Percentiles rank a stretch among this genome's conserved stretches.
Conservation (phyloP, 2,113 vertebrate genomes). For the Colinus virginianus region DNA sequence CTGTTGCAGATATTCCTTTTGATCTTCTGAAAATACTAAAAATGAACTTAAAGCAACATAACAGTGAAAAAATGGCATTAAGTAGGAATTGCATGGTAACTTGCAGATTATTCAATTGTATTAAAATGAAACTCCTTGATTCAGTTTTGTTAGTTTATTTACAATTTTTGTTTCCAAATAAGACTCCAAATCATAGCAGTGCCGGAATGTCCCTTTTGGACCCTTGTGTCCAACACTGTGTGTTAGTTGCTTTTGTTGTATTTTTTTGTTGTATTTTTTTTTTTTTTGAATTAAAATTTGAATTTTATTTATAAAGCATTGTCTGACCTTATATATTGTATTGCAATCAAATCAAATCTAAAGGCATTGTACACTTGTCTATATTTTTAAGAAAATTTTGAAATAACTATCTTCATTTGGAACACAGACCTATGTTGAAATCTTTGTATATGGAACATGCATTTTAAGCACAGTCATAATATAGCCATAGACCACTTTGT, state of each 20-base stretch:
- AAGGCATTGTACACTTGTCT: not conserved
- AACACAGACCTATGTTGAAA: not conserved
- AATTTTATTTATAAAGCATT: not conserved
- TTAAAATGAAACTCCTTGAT: not conserved
- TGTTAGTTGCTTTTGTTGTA: not conserved
- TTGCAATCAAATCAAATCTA: not conserved
- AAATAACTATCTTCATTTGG: not conserved
- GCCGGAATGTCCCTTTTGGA: not conserved
- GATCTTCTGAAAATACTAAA: not conserved
- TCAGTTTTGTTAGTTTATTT: not conserved
- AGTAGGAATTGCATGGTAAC: not conserved
- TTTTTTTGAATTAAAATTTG: accelerated
- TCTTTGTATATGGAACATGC: not conserved
- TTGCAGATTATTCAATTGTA: not conserved
- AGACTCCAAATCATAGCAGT: not conserved
- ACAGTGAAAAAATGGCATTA: not conserved
- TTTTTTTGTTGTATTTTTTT: not conserved
- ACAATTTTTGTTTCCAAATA: not conserved
- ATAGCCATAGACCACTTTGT: not conserved
- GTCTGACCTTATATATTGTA: not conserved
- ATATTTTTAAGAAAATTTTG: not conserved
- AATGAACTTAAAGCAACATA: not conserved
- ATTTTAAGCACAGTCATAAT: not conserved
- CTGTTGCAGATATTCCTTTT: not conserved
- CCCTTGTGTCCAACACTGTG: too few relatives aligned